Evolutionary conservation across 2,888 invertebrate species (phyloP).

Genomic region (Tillus elongatus): DNA sequence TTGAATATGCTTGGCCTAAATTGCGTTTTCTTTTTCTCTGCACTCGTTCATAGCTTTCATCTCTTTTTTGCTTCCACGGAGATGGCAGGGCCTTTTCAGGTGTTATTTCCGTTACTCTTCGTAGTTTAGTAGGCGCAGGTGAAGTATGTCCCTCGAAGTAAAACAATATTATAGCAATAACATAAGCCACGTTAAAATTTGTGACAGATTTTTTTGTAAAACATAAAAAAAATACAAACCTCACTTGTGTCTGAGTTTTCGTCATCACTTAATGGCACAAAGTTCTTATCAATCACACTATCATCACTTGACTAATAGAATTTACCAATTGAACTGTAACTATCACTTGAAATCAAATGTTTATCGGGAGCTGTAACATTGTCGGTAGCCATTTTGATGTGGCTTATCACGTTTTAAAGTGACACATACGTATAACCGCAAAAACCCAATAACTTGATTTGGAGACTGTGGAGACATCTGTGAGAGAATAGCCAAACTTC

Average conservation of each 20-base stretch:
- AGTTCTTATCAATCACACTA: conserved; percentile 1
- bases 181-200: no score
- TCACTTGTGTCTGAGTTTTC: neutral
- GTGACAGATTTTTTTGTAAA: neutral
- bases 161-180: no score
- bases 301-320: neutral
- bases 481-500: neutral
- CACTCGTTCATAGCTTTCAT: neutral
- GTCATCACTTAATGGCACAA: neutral
- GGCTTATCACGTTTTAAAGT: conserved; percentile 1
- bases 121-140: no score
- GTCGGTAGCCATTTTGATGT: no score
- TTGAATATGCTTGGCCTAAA: neutral
- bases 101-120: no score
- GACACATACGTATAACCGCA: neutral
- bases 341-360: no score
- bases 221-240: conserved; percentile 1
- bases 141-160: no score
- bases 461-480: neutral
- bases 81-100: conserved; percentile 1
- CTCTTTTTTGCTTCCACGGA: neutral
- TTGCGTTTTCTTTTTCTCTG: neutral
- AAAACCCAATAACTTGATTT: neutral
- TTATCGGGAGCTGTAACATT: no score
- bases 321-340: neutral